Conservation (phyloP, 2,888 invertebrate genomes). For the Tipula unca region DNA sequence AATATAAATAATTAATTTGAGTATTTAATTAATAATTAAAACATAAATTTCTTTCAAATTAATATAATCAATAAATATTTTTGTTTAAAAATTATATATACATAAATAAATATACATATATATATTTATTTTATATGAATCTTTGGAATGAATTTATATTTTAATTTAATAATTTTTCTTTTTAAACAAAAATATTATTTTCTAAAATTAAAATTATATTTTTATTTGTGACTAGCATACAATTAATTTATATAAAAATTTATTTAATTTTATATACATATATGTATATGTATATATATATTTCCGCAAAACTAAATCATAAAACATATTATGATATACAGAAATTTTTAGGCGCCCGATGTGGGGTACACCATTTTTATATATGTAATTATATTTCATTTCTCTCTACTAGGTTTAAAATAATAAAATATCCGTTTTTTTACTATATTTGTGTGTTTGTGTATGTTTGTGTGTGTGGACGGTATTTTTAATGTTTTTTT, state of each 20-base stretch:
- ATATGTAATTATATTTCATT: no score
- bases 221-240: neutral
- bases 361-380: neutral
- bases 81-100: neutral
- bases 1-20: neutral
- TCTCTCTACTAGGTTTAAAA: neutral
- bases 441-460: neutral
- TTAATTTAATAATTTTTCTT: neutral
- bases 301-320: no score
- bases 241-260: neutral
- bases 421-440: neutral
- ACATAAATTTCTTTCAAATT: neutral
- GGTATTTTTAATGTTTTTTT: neutral
- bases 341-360: neutral
- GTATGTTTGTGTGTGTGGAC: neutral
- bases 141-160: neutral
- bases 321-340: neutral
- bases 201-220: conserved; percentile 2
- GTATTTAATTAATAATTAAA: neutral
- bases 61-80: neutral
- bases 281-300: no score
- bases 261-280: neutral
- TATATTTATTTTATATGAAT: neutral
- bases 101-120: neutral
- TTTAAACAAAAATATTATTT: neutral